Conservation (phyloP, 1,140 invertebrate species). For the Cephus cinctus region DNA sequence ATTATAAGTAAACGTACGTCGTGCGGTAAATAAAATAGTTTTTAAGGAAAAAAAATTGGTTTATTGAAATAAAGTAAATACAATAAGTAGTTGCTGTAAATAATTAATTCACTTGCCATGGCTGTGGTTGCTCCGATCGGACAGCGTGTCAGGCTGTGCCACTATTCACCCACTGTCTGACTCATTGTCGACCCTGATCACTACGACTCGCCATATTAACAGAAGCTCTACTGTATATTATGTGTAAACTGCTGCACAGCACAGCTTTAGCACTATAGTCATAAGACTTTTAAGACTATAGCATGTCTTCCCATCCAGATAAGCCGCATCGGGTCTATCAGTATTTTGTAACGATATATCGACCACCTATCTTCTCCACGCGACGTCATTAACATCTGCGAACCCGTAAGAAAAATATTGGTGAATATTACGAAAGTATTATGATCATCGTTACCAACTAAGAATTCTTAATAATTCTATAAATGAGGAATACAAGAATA, state of each 20-base stretch:
- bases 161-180: conserved; percentile 24
- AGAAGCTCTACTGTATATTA: conserved; percentile 9
- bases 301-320: conserved; percentile 2
- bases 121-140: background rate
- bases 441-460: background rate
- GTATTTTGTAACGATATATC: conserved; percentile 1
- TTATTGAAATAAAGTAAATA: too few relatives aligned
- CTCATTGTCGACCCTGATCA: conserved; percentile 21
- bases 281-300: conserved; percentile 10
- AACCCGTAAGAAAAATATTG: too few relatives aligned
- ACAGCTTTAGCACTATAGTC: conserved; percentile 5
- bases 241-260: background rate
- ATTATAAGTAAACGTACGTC: too few relatives aligned
- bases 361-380: background rate
- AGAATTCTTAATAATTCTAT: background rate
- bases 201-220: conserved; percentile 22
- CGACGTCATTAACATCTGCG: conserved; percentile 9
- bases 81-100: too few relatives aligned
- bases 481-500: background rate
- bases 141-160: conserved; percentile 11
- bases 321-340: conserved; percentile 1
- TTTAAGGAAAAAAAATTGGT: too few relatives aligned
- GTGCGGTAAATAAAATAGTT: too few relatives aligned
- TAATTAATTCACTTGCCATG: background rate
- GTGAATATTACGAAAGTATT: too few relatives aligned